Base-by-base conservation (phyloP, 2,888 invertebrate genomes). In the Dolichomitus sp. region DNA sequence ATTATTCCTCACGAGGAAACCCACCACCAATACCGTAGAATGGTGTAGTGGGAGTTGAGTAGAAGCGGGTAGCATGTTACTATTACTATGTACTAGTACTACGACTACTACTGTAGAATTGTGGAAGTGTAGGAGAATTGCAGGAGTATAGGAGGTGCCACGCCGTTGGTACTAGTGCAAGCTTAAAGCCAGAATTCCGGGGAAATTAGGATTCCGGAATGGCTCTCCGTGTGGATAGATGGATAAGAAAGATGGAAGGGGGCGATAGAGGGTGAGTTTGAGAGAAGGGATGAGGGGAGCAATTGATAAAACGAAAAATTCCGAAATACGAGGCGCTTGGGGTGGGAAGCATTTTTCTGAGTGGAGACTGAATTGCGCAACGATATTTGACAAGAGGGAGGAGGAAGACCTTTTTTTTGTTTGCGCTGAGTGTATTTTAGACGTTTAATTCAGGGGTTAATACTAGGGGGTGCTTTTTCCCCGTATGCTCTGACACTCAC, bases 121-220 rank as follows among this genome's bases (percentile, higher is more conserved):
- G 9, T 7, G 37, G 9, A 2, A 37, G 37, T 37, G 37, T 7
- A 9, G 37, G 37, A 7, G 37, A 0, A 33, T 33, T 37, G 37
- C 1, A 9, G 9, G 37, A 9, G 37, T 7, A 9, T 37, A n/a
- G 30, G 30, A 37, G 59, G 59, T 59, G 59, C 17, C 59, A 11
- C 3, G 2, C 11, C 37, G 59, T 59, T 59, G 59, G 57, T 57
- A n/a, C 57, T 30, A 14, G 12, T 33, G 33, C 57, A 37, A 61
- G 79, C 59, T 86, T 86, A 81, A 85, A 85, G 85, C 84, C 81
- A 72, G 81, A 87, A 87, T 88, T 86, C 84, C 81, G 17, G 75
- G 78, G 78, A 88, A 85, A 84, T 87, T 70, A 74, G 80, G 69
- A 84, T 70, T 81, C 75, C 73, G 73, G 61, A 73, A 73, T 52